Evolutionary conservation across 2,888 invertebrate species (phyloP).

Genomic region (Pelosia muscerda): DNA sequence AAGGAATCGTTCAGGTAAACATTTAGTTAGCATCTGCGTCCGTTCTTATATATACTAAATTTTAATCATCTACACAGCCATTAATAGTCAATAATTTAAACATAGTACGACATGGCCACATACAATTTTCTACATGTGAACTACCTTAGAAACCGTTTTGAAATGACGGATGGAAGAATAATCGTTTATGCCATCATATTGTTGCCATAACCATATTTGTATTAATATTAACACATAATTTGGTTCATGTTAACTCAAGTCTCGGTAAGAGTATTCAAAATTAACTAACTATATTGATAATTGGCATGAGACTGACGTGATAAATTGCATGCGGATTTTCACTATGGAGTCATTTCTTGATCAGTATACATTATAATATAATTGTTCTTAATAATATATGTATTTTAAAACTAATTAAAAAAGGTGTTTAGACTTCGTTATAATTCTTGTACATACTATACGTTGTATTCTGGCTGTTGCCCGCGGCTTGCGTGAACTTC

Average conservation of each 20-base stretch:
- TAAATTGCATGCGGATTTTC: slow-evolving; percentile 57
- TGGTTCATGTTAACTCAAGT: background rate
- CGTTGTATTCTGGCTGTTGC: too few relatives aligned
- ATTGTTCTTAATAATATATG: too few relatives aligned
- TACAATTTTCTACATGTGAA: background rate
- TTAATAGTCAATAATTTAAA: too few relatives aligned
- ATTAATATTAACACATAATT: background rate
- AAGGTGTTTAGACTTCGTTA: background rate
- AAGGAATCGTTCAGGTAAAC: background rate
- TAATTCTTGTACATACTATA: background rate
- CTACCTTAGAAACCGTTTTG: background rate
- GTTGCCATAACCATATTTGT: slow-evolving; percentile 17
- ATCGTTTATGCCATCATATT: background rate
- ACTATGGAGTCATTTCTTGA: slow-evolving; percentile 1
- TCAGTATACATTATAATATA: background rate
- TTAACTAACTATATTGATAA: slow-evolving; percentile 30
- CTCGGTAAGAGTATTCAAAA: slow-evolving; percentile 25
- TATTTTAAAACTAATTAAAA: background rate
- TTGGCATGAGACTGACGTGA: slow-evolving; percentile 60
- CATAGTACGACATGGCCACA: background rate
- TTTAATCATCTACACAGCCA: background rate
- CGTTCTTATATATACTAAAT: background rate
- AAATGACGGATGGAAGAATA: background rate
- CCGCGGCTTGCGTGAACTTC: too few relatives aligned
- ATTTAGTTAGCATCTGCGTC: background rate